Evolutionary conservation across 2,113 vertebrate species (phyloP).

Genomic region (Sebastes fasciatus): DNA sequence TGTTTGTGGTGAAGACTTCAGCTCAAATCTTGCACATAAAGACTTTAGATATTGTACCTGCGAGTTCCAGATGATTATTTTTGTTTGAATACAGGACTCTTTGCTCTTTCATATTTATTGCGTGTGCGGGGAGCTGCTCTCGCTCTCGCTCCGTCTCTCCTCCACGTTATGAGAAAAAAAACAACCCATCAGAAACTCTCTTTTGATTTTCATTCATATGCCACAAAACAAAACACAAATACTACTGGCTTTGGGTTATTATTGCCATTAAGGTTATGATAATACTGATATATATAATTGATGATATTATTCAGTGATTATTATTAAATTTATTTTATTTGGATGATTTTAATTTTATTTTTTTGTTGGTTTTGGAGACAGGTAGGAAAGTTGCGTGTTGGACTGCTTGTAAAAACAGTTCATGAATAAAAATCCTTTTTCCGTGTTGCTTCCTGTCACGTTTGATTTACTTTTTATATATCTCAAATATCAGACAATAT

Average conservation of each 20-base stretch:
- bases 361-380: constrained; percentile 72
- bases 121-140: constrained; percentile 64
- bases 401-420: constrained; percentile 87
- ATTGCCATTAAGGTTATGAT: constrained; percentile 77
- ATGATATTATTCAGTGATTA: constrained; percentile 82
- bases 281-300: constrained; percentile 81
- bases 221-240: constrained; percentile 70
- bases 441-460: constrained; percentile 72
- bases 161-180: constrained; percentile 42
- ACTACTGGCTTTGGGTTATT: constrained; percentile 81
- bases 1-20: constrained; percentile 84
- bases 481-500: not conserved
- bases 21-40: constrained; percentile 88
- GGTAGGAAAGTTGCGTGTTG: constrained; percentile 86
- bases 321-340: constrained; percentile 81
- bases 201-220: constrained; percentile 27
- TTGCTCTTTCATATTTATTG: constrained; percentile 86
- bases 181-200: constrained; percentile 45
- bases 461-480: constrained; percentile 10
- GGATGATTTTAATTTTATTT: constrained; percentile 58
- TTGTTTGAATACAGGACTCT: constrained; percentile 79
- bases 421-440: constrained; percentile 89
- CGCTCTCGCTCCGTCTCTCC: constrained; percentile 2
- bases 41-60: constrained; percentile 86
- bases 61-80: constrained; percentile 83